Conservation (phyloP, 2,113 vertebrate genomes). For the Trichechus manatus region DNA sequence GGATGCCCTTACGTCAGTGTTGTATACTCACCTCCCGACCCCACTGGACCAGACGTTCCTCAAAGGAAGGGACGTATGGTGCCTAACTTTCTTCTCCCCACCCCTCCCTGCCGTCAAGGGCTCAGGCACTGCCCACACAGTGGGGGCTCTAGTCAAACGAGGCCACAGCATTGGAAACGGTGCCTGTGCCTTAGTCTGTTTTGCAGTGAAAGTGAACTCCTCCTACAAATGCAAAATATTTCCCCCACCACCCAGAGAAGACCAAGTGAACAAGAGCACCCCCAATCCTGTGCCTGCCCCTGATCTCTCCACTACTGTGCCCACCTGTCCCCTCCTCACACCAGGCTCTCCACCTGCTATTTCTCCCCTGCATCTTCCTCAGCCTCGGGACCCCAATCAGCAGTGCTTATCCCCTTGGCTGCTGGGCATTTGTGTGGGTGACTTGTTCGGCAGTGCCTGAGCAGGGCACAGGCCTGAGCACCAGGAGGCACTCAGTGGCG, state of each 20-base stretch:
- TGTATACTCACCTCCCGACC: accelerated
- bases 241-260: neutral
- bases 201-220: neutral
- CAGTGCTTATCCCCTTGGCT: neutral
- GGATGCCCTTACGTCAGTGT: accelerated
- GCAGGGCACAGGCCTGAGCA: too few relatives aligned
- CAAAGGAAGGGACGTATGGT: neutral
- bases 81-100: neutral
- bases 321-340: neutral
- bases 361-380: neutral
- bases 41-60: neutral
- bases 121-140: accelerated
- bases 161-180: neutral
- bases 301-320: neutral
- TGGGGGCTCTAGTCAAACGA: neutral
- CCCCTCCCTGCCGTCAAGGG: neutral
- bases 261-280: neutral
- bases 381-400: neutral
- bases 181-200: neutral
- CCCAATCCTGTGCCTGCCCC: too few relatives aligned
- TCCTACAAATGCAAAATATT: neutral
- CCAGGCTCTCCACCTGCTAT: neutral
- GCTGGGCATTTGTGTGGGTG: accelerated
- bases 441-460: too few relatives aligned
- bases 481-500: too few relatives aligned